phyloP scores from a whole-genome alignment of 2,113 vertebrate species.

The Cettia cetti region DNA sequence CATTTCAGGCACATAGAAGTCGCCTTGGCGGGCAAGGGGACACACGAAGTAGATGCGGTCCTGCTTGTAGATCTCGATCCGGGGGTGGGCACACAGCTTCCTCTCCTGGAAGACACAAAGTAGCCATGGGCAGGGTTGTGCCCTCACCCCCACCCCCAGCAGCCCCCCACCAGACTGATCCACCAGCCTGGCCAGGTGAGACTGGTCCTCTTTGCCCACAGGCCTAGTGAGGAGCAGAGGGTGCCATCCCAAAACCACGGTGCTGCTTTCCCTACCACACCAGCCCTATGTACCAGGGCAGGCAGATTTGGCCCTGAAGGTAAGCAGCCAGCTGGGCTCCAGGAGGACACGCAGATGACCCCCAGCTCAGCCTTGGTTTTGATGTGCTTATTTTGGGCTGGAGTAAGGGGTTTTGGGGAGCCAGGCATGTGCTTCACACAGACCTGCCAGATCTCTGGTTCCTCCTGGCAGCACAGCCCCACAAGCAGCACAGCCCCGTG shows the following conservation, averaged over 20 bases:
- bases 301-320: background rate
- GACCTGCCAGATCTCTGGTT: background rate
- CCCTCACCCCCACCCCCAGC: rapidly evolving
- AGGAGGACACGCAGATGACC: background rate
- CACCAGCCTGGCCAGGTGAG: background rate
- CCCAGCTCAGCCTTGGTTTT: background rate
- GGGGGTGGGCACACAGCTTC: slow-evolving; percentile 88
- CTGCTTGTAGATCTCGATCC: slow-evolving; percentile 85
- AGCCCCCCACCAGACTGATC: background rate
- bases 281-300: rapidly evolving
- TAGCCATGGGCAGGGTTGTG: background rate
- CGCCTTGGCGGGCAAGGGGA: slow-evolving; percentile 88
- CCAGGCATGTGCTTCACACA: background rate
- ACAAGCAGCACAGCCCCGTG: background rate
- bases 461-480: background rate
- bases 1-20: slow-evolving; percentile 94
- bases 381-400: background rate
- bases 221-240: rapidly evolving
- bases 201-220: background rate
- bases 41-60: slow-evolving; percentile 89
- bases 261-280: background rate
- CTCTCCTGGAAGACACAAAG: slow-evolving; percentile 79
- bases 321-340: rapidly evolving
- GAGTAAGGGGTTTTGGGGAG: rapidly evolving
- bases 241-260: background rate